These are phyloP conservation scores for Orchesella cincta DNA, from an alignment of 1,140 invertebrate species.

Conservation along the genomic window DNA sequence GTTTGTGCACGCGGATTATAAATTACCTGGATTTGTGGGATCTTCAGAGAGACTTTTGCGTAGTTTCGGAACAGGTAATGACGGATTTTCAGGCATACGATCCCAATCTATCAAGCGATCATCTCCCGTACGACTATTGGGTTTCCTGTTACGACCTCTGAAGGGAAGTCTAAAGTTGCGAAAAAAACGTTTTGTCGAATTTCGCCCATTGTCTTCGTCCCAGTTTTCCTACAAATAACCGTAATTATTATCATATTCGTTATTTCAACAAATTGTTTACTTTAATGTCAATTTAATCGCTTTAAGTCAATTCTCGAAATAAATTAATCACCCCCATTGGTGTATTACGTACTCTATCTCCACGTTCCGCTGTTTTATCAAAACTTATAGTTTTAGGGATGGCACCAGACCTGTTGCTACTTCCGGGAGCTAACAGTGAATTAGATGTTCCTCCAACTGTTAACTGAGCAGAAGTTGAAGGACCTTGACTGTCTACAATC, in stretches of 20 bases:
- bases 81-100: constrained; percentile 34
- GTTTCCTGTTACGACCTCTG: constrained; percentile 63
- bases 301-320: not conserved
- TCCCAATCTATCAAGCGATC: constrained; percentile 48
- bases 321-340: no score
- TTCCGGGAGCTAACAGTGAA: constrained; percentile 43
- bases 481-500: not conserved
- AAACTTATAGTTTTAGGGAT: constrained; percentile 91
- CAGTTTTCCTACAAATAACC: constrained; percentile 56
- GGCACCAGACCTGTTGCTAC: constrained; percentile 63
- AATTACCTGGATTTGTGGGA: constrained; percentile 34
- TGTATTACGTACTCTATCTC: constrained; percentile 63
- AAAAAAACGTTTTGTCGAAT: constrained; percentile 65
- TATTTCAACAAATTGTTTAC: no score
- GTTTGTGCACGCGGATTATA: not conserved
- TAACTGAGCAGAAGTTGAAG: constrained; percentile 21
- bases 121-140: constrained; percentile 52
- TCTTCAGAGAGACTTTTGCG: constrained; percentile 62
- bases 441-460: constrained; percentile 20
- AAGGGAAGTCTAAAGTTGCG: constrained; percentile 70
- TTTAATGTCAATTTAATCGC: not conserved
- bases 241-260: no score
- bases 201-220: constrained; percentile 63
- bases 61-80: constrained; percentile 53
- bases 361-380: constrained; percentile 83